These are phyloP conservation scores for Neodiprion lecontei DNA, from an alignment of 1,140 invertebrate genomes.

Conservation along the genomic window DNA sequence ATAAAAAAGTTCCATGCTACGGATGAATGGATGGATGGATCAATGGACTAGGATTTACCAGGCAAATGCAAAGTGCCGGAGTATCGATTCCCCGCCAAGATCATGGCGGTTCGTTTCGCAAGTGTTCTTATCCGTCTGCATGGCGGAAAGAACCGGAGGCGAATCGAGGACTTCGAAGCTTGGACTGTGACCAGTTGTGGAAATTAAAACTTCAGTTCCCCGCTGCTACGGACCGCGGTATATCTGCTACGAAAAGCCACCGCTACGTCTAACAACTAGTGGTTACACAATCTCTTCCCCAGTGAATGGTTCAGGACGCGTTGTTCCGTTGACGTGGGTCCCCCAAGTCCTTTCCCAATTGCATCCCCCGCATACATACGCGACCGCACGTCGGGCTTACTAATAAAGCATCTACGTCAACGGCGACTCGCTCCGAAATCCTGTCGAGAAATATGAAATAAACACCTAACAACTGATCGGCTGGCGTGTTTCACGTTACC, in stretches of 20 bases:
- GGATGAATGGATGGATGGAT: too few relatives aligned
- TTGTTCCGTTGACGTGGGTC: constrained; percentile 51
- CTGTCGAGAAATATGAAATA: background rate
- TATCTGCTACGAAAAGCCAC: too few relatives aligned
- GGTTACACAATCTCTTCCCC: background rate
- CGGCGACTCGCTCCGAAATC: background rate
- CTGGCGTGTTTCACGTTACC: too few relatives aligned
- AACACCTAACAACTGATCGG: background rate
- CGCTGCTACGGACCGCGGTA: background rate
- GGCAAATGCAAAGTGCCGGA: too few relatives aligned
- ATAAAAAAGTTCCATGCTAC: too few relatives aligned
- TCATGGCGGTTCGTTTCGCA: background rate
- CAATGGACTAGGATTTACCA: too few relatives aligned
- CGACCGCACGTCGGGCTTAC: constrained; percentile 36
- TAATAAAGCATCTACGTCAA: constrained; percentile 46
- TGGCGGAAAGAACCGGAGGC: too few relatives aligned
- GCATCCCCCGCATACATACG: background rate
- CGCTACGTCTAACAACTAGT: too few relatives aligned
- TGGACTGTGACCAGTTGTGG: background rate
- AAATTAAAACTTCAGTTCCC: constrained; percentile 1
- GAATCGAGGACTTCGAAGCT: too few relatives aligned
- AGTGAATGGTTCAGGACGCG: constrained; percentile 22
- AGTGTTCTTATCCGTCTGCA: too few relatives aligned
- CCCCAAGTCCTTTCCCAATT: constrained; percentile 25
- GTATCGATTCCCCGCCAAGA: background rate